Evolutionary conservation across 2,888 invertebrate species (phyloP), one percentile per base, ranked within the genome.

Genomic region (Tipula helvola): DNA sequence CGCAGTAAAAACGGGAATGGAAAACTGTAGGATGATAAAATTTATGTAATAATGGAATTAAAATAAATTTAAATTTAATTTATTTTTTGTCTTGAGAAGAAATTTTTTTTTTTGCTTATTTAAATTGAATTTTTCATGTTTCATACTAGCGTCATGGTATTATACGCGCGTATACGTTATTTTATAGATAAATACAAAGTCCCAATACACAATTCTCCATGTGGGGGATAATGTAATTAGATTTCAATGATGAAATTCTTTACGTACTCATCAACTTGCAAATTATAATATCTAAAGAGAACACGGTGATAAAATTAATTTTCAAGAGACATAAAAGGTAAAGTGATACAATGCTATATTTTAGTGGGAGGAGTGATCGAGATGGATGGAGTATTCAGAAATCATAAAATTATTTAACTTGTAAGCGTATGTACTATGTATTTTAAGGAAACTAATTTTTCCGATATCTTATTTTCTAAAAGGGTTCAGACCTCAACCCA

Each of bases 41-140:
- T 71, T 28, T 71, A 28, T 71, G 71, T 71, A 28, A 71, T 71
- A 57, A 57, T 57, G 52, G 52, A 57, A 57, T 57, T 57, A 71
- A 71, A 71, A 71, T 71, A 71, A 71, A 71, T 71, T 71, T 71
- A 71, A 71, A 71, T 71, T 71, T 71, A 71, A 71, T 71, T 71
- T 71, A 71, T 71, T 28, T 71, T 71, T 71, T 18, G 71, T 71
- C 28, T 71, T 71, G 28, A 71, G 18, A n/a, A n/a, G n/a, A n/a
- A n/a, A n/a, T n/a, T n/a, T n/a, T n/a, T n/a, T 71, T 71, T 57
- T 71, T 71, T 71, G 28, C 28, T 18, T 57, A 57, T 57, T 57
- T 57, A 57, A 57, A 57, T 57, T 57, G 52, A 57, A 57, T 57
- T 57, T 57, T 57, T 57, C 52, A 16, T 16, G 52, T 57, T 18